Evolutionary conservation across 1,140 invertebrate genomes (phyloP).

Genomic region (roundworm (Caenorhabditis elegans)): WBcel235 BX284603.4:7814001-7814500

Average conservation of each 20-base stretch:
- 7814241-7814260: not conserved
- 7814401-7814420: not conserved
- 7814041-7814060: no score
- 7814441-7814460: not conserved
- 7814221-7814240: not conserved
- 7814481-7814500: constrained; percentile 12
- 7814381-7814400: no score
- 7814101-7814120: no score
- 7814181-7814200: constrained; percentile 4
- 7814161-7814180: not conserved
- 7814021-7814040: no score
- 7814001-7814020: no score
- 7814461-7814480: not conserved
- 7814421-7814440: not conserved
- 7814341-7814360: not conserved
- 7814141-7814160: no score
- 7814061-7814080: no score
- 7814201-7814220: not conserved
- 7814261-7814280: not conserved
- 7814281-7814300: not conserved
- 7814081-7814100: no score
- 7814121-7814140: not conserved
- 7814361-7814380: not conserved
- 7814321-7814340: constrained; percentile 26
- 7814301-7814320: not conserved